Evolutionary conservation across 2,888 invertebrate genomes (phyloP).

Genomic region (Zhuqinia jingwanae): DNA sequence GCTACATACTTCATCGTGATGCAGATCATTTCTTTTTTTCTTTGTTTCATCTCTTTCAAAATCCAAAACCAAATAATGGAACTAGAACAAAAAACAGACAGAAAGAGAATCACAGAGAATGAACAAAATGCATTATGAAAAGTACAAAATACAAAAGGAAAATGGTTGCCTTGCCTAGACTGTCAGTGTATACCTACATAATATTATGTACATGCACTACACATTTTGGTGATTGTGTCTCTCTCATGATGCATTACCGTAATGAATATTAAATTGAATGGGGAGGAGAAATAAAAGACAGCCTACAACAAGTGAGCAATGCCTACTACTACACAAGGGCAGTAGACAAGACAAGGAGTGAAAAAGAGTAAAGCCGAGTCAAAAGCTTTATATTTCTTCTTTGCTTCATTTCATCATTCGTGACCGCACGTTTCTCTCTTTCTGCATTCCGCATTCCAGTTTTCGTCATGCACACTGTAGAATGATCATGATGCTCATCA

Average conservation of each 20-base stretch:
- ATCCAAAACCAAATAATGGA: not conserved
- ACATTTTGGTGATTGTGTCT: not conserved
- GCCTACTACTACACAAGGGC: not conserved
- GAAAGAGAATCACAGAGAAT: not conserved
- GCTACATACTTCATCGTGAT: slow-evolving; percentile 21
- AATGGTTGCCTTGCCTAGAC: not conserved
- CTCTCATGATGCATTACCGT: slow-evolving; percentile 38
- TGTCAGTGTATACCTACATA: too few species aligned
- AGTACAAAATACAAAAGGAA: not conserved
- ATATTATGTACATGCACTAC: too few species aligned
- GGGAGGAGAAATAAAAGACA: not conserved
- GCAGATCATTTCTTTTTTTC: slow-evolving; percentile 5
- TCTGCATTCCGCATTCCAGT: not conserved
- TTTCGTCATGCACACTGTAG: not conserved
- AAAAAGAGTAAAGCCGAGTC: too few species aligned
- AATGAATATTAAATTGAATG: slow-evolving; percentile 66
- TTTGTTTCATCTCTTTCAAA: not conserved
- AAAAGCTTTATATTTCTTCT: slow-evolving; percentile 18
- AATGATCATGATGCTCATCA: slow-evolving; percentile 5
- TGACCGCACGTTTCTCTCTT: slow-evolving; percentile 13
- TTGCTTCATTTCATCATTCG: slow-evolving; percentile 22
- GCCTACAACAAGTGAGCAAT: too few species aligned
- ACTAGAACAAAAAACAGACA: not conserved
- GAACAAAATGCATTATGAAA: slow-evolving; percentile 19
- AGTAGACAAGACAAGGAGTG: too few species aligned